These are phyloP conservation scores for Drosophila dunni DNA, from an alignment of 1,140 invertebrate genomes.

Conservation along the genomic window DNA sequence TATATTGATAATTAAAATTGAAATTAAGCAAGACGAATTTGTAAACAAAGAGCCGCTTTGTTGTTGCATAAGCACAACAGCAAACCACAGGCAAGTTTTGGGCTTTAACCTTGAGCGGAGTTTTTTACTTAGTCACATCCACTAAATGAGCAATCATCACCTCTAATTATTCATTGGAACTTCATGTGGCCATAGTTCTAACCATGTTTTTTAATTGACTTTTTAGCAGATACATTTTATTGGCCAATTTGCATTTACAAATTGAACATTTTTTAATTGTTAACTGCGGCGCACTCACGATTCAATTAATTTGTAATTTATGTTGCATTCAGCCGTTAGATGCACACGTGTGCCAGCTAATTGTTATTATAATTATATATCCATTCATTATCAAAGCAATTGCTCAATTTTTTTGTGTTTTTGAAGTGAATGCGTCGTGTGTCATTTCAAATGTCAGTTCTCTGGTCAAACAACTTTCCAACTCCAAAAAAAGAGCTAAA, in stretches of 20 bases:
- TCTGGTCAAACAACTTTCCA: conserved; percentile 58
- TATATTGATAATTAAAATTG: conserved; percentile 54
- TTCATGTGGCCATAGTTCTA: conserved; percentile 34
- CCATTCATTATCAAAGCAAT: conserved; percentile 38
- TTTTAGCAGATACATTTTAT: conserved; percentile 52
- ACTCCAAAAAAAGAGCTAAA: neutral
- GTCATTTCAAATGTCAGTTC: conserved; percentile 32
- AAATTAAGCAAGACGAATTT: conserved; percentile 51
- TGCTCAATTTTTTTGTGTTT: conserved; percentile 19
- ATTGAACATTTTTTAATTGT: conserved; percentile 36
- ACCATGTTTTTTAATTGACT: conserved; percentile 34
- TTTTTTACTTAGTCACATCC: conserved; percentile 41
- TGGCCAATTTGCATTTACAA: conserved; percentile 62
- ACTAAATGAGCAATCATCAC: conserved; percentile 60
- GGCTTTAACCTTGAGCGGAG: conserved; percentile 28
- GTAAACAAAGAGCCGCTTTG: conserved; percentile 45
- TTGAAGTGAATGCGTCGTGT: conserved; percentile 25
- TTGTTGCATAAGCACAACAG: conserved; percentile 11
- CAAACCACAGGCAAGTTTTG: conserved; percentile 4
- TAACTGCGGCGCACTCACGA: conserved; percentile 46
- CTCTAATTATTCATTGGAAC: conserved; percentile 30
- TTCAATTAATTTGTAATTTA: conserved; percentile 71
- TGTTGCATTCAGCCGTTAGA: conserved; percentile 38
- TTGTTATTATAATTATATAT: conserved; percentile 45
- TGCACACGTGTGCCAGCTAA: conserved; percentile 23